These are phyloP conservation scores for Amia ocellicauda DNA, from an alignment of 2,113 vertebrate genomes.

Conservation along the genomic window DNA sequence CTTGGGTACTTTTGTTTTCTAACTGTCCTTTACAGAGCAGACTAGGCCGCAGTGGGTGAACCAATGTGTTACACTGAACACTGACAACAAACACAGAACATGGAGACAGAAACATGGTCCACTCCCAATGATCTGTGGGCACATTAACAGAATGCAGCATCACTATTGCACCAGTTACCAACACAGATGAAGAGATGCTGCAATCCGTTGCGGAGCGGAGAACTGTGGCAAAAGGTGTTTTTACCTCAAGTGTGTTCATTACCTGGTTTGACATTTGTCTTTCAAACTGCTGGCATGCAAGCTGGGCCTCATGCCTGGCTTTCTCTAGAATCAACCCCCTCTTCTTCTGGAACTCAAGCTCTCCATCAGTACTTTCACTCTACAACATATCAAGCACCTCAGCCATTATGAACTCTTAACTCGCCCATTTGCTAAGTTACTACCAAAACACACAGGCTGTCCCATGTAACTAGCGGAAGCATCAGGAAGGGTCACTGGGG, in stretches of 20 bases:
- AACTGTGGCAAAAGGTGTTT: conserved; percentile 12
- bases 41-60: no score
- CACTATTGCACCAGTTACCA: not conserved
- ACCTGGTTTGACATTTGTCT: conserved; percentile 63
- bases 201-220: not conserved
- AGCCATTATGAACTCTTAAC: not conserved
- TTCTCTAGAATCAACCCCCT: conserved; percentile 69
- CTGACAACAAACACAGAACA: no score
- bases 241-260: conserved; percentile 24
- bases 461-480: no score
- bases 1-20: no score
- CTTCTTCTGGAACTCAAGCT: conserved; percentile 76
- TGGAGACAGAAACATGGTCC: no score
- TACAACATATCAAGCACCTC: conserved; percentile 43
- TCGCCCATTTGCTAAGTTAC: not conserved
- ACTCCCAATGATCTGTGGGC: no score
- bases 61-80: no score
- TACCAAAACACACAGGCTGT: no score
- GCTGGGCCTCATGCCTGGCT: conserved; percentile 55
- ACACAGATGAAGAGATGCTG: not conserved
- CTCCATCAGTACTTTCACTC: conserved; percentile 52
- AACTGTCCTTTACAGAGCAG: no score
- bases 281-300: conserved; percentile 62
- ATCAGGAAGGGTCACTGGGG: no score
- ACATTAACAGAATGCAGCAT: no score